Base-by-base conservation (phyloP, 2,797 vertebrate species). In the Chromobotia macracanthus region DNA sequence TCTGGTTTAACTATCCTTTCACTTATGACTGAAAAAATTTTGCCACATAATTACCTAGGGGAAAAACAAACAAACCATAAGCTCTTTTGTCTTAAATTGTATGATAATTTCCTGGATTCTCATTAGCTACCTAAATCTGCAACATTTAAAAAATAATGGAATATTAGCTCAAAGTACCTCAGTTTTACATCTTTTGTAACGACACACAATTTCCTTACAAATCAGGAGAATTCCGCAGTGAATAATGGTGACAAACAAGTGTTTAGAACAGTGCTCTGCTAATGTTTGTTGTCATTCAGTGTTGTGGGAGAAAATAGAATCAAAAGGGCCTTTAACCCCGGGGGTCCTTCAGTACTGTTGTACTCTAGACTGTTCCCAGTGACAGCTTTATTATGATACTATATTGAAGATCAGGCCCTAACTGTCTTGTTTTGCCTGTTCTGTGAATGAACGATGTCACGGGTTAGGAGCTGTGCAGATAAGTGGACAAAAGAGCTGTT, bases 301-400 rank as follows among this genome's bases (percentile, higher is more conserved):
- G 58, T 61, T 61, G 58, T 61, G 6, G 5, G 6, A 18, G 23
- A 61, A 61, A 13, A 25, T 23, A 58, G 21, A 58, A 58, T 58
- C 11, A 58, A 58, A 61, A 18, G 13, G 58, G 25, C 28, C 25
- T 31, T 8, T 61, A 31, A 15, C 58, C 25, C 58, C 25, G 58
- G 25, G 58, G 58, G 25, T 25, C 41, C 58, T 61, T 61, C 13
- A 28, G 23, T 6, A 16, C 56, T 61, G 21, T 13, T 25, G 12
- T 73, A 11, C 71, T 53, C 38, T 31, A 77, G 4, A 46, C 35
- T 13, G 15, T 51, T 31, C 41, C 7, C 51, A 63, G 9, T 82
- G 81, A 84, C 80, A 86, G 78, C 65, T 89, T 89, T 81, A 87
- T 82, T 80, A 81, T 74, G 53, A 72, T 50, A 16, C n/a, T 44